A percentile compares a stretch with the other conserved stretches of the same genome.
Evolutionary conservation across 2,888 invertebrate genomes (phyloP).

Genomic region (Pseudolycoriella hygida): DNA sequence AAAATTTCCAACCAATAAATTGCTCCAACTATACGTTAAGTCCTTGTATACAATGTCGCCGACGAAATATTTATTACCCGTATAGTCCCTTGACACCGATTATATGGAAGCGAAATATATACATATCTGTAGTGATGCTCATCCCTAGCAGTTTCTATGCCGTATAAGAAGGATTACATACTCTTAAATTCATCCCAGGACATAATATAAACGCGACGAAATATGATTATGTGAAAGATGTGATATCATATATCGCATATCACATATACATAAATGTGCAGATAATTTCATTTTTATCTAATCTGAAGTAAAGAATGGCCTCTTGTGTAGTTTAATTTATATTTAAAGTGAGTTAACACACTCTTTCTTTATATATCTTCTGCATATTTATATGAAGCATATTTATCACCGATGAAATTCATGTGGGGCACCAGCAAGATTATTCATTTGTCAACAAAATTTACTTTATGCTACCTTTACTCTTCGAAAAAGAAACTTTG

Average conservation of each 20-base stretch:
- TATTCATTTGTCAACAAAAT: too few species aligned
- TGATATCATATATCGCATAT: neutral
- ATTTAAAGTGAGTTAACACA: too few species aligned
- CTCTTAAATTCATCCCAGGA: conserved; percentile 1
- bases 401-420: too few species aligned
- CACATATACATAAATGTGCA: neutral
- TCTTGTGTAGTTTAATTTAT: neutral
- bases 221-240: conserved; percentile 1
- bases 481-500: too few species aligned
- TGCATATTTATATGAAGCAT: too few species aligned
- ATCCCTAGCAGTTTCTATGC: too few species aligned
- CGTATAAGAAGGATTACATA: neutral
- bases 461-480: too few species aligned
- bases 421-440: too few species aligned
- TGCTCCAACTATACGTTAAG: too few species aligned
- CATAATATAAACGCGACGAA: neutral
- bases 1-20: too few species aligned
- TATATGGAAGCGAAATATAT: neutral
- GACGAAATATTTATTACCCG: conserved; percentile 1
- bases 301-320: conserved; percentile 1
- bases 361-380: too few species aligned
- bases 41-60: neutral
- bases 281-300: conserved; percentile 1
- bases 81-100: conserved; percentile 1
- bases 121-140: too few species aligned